These are phyloP conservation scores for Lissocephala sabroskyi DNA, from an alignment of 2,888 invertebrate species.

Conservation along the genomic window DNA sequence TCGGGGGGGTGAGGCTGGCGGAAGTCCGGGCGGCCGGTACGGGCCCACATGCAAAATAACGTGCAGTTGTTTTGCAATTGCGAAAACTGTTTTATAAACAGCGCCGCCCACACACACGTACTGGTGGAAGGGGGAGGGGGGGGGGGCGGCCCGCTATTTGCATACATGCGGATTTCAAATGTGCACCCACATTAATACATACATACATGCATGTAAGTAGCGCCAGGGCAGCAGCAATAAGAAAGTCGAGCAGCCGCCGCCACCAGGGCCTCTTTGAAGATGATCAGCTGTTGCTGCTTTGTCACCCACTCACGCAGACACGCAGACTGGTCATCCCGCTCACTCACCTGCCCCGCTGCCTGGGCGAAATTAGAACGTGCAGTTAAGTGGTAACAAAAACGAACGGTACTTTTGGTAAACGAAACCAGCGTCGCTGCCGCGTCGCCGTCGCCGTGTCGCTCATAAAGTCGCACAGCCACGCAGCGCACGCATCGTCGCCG, in stretches of 20 bases:
- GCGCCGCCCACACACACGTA: background rate
- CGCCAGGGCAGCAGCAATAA: constrained; percentile 23
- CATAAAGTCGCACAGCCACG: too few relatives aligned
- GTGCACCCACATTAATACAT: too few relatives aligned
- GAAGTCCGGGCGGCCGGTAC: constrained; percentile 40
- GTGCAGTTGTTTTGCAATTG: constrained; percentile 40
- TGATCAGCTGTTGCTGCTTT: constrained; percentile 47
- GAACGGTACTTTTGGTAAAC: constrained; percentile 38
- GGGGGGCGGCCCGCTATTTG: too few relatives aligned
- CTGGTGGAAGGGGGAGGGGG: too few relatives aligned
- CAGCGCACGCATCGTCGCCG: too few relatives aligned
- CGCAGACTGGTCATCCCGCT: constrained; percentile 25
- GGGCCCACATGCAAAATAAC: constrained; percentile 51
- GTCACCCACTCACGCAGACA: constrained; percentile 25
- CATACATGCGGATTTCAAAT: constrained; percentile 5
- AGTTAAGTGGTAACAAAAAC: constrained; percentile 19
- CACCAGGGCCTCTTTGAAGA: too few relatives aligned
- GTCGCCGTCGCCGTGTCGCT: too few relatives aligned
- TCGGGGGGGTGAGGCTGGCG: too few relatives aligned
- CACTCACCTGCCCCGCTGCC: constrained; percentile 22
- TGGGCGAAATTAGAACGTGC: constrained; percentile 39
- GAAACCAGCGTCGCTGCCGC: constrained; percentile 10
- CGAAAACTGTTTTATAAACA: background rate
- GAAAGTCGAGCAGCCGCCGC: constrained; percentile 23
- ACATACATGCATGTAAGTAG: constrained; percentile 19